Percentiles rank a stretch among this genome's conserved stretches.
These are phyloP conservation scores for Malaclemys terrapin DNA, from an alignment of 2,113 vertebrate genomes.

Conservation along the genomic window DNA sequence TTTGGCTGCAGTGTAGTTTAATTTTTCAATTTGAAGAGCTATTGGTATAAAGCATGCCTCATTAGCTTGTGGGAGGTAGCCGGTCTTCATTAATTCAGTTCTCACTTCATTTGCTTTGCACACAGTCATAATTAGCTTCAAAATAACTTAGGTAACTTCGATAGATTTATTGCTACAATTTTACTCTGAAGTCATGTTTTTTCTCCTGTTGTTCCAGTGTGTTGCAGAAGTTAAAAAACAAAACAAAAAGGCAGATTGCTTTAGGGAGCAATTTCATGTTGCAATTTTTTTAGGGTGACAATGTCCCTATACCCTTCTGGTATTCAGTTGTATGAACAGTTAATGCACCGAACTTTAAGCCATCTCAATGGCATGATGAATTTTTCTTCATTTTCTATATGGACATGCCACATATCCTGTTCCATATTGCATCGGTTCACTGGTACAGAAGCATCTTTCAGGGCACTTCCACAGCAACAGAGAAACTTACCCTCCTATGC, in stretches of 20 bases:
- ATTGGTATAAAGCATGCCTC: constrained; percentile 79
- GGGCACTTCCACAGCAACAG: background rate
- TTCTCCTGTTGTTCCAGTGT: constrained; percentile 14
- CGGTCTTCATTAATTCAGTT: constrained; percentile 83
- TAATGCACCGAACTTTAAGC: background rate
- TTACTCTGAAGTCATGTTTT: constrained; percentile 57
- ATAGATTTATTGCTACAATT: constrained; percentile 80
- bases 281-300: background rate
- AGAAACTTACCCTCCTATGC: rapidly evolving
- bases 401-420: background rate
- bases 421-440: background rate
- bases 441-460: background rate
- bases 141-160: constrained; percentile 81
- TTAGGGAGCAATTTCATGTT: constrained; percentile 26
- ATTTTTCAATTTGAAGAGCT: constrained; percentile 81
- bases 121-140: constrained; percentile 84
- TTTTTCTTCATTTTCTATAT: background rate
- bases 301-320: background rate
- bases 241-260: constrained; percentile 40
- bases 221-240: constrained; percentile 39
- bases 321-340: constrained; percentile 11
- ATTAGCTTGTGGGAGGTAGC: constrained; percentile 82
- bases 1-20: constrained; percentile 42
- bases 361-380: background rate
- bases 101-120: constrained; percentile 85